Percentiles rank a stretch among this genome's conserved stretches.
These are phyloP conservation scores for Semotilus atromaculatus DNA, from an alignment of 2,797 vertebrate species.

Conservation along the genomic window DNA sequence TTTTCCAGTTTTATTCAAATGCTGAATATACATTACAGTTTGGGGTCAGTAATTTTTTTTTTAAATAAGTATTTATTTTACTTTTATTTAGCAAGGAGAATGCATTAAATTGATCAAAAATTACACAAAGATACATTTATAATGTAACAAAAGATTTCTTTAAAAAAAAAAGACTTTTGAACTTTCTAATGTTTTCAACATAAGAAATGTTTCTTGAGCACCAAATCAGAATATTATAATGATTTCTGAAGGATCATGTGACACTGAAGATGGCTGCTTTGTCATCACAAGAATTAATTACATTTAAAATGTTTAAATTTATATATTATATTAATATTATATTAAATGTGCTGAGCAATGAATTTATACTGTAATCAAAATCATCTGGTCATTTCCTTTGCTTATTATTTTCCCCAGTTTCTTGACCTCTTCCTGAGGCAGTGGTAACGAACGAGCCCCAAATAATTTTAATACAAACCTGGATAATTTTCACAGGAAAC, in stretches of 20 bases:
- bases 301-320: background rate
- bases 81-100: too few species aligned
- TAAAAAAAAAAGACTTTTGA: too few species aligned
- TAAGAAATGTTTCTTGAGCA: background rate
- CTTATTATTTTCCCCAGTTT: background rate
- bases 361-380: background rate
- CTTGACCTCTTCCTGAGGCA: conserved; percentile 22
- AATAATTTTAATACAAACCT: conserved; percentile 32
- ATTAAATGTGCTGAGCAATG: conserved; percentile 9
- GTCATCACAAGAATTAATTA: background rate
- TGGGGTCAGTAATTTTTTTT: too few species aligned
- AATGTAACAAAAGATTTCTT: too few species aligned
- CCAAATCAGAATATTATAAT: background rate
- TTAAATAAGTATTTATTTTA: too few species aligned
- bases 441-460: conserved; percentile 21
- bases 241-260: background rate
- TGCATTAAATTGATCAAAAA: too few species aligned
- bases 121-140: too few species aligned
- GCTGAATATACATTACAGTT: background rate
- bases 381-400: background rate
- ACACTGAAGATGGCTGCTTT: background rate
- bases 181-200: background rate
- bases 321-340: too few species aligned
- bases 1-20: background rate
- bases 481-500: conserved; percentile 44